Conservation (phyloP, 1,140 invertebrate species). For the Zaprionus vittiger region DNA sequence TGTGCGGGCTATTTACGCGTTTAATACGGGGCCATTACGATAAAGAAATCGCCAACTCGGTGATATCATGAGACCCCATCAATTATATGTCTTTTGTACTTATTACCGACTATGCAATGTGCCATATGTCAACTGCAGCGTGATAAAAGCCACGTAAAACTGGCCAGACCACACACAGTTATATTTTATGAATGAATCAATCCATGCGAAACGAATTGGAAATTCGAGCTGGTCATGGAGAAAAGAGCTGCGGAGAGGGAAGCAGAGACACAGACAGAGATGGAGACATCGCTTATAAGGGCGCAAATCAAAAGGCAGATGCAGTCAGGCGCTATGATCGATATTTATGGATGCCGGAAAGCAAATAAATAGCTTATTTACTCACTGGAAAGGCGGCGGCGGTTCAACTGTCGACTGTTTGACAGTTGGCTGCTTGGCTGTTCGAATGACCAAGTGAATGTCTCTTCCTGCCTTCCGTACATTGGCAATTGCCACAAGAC, state of each 20-base stretch:
- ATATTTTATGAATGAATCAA: slow-evolving; percentile 59
- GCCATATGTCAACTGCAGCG: slow-evolving; percentile 47
- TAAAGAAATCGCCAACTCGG: slow-evolving; percentile 26
- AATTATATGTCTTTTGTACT: slow-evolving; percentile 55
- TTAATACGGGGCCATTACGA: slow-evolving; percentile 11
- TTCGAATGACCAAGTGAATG: slow-evolving; percentile 10
- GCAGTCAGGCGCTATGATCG: slow-evolving; percentile 67
- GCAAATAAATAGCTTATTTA: slow-evolving; percentile 64
- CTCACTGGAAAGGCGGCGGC: slow-evolving; percentile 28
- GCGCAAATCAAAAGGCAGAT: slow-evolving; percentile 54
- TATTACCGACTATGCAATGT: slow-evolving; percentile 39
- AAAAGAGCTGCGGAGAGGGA: background rate
- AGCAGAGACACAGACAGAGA: background rate
- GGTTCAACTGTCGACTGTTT: slow-evolving; percentile 26
- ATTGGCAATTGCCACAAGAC: slow-evolving; percentile 25
- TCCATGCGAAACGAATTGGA: slow-evolving; percentile 49
- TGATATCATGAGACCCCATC: slow-evolving; percentile 44
- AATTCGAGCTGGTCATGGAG: slow-evolving; percentile 21
- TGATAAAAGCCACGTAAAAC: slow-evolving; percentile 63
- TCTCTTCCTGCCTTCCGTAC: slow-evolving; percentile 18
- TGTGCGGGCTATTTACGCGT: slow-evolving; percentile 10
- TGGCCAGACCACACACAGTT: slow-evolving; percentile 4
- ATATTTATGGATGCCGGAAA: slow-evolving; percentile 71
- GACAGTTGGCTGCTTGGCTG: slow-evolving; percentile 1
- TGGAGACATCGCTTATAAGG: slow-evolving; percentile 35